These are phyloP conservation scores for Drosophila busckii DNA, from an alignment of 1,140 invertebrate species.

Conservation along the genomic window DNA sequence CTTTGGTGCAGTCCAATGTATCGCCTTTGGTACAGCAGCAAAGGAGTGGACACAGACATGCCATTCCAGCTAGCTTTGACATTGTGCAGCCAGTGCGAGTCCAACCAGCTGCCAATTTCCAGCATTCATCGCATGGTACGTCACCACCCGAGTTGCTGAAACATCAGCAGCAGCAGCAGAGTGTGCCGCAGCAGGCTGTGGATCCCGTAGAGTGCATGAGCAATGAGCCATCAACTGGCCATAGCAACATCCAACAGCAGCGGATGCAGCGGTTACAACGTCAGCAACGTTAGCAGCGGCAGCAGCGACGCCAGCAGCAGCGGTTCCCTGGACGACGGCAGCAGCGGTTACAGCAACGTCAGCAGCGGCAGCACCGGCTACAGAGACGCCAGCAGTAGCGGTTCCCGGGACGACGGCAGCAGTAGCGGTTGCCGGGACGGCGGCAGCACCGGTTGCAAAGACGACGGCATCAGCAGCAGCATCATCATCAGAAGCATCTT, in stretches of 20 bases:
- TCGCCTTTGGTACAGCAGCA: slow-evolving; percentile 58
- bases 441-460: no score
- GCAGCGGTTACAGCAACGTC: no score
- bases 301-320: slow-evolving; percentile 46
- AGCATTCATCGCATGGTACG: slow-evolving; percentile 59
- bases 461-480: no score
- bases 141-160: slow-evolving; percentile 41
- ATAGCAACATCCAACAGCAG: slow-evolving; percentile 58
- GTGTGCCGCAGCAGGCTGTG: slow-evolving; percentile 16
- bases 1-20: slow-evolving; percentile 50
- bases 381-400: no score
- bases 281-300: slow-evolving; percentile 43
- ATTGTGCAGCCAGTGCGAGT: slow-evolving; percentile 47
- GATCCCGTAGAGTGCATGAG: slow-evolving; percentile 44
- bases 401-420: no score
- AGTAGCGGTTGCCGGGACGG: no score
- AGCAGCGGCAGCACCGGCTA: no score
- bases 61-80: slow-evolving; percentile 34
- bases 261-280: slow-evolving; percentile 77
- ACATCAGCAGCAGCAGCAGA: slow-evolving; percentile 39
- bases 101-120: slow-evolving; percentile 50
- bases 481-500: no score
- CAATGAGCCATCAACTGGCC: slow-evolving; percentile 31
- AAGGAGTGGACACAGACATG: slow-evolving; percentile 26
- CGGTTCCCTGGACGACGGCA: no score